Evolutionary conservation across 2,113 vertebrate species (phyloP).

Genomic region (Spizaetus ornatus): DNA sequence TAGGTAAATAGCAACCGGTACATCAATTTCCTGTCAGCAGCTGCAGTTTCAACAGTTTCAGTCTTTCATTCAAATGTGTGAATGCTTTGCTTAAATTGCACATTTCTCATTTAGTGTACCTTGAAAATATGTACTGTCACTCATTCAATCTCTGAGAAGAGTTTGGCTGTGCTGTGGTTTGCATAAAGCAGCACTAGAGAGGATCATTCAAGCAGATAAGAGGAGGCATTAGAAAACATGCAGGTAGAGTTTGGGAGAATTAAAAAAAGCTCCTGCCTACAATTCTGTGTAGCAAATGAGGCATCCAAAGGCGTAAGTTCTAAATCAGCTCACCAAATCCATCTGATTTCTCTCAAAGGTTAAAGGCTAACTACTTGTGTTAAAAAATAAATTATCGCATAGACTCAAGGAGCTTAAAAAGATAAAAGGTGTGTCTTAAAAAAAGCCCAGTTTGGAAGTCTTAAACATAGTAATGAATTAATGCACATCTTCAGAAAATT

Average conservation of each 20-base stretch:
- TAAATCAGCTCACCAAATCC: constrained; percentile 2
- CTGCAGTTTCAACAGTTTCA: constrained; percentile 52
- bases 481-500: not conserved
- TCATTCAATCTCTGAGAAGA: not conserved
- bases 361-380: not conserved
- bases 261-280: not conserved
- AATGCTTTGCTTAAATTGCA: constrained; percentile 65
- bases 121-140: constrained; percentile 54
- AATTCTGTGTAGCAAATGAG: not conserved
- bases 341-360: constrained; percentile 3
- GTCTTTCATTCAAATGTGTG: constrained; percentile 62
- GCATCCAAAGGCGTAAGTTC: not conserved
- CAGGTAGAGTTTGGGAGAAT: not conserved
- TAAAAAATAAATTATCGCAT: not conserved
- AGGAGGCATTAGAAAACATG: not conserved
- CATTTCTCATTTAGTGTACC: constrained; percentile 61
- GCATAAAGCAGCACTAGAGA: not conserved
- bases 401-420: not conserved
- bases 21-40: constrained; percentile 70
- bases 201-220: not conserved
- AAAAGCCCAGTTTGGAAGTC: not conserved
- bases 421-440: not conserved
- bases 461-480: not conserved
- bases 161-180: not conserved
- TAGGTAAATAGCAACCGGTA: constrained; percentile 66